Base-by-base conservation (phyloP, 1,140 invertebrate species). In the Dreissena polymorpha region DNA sequence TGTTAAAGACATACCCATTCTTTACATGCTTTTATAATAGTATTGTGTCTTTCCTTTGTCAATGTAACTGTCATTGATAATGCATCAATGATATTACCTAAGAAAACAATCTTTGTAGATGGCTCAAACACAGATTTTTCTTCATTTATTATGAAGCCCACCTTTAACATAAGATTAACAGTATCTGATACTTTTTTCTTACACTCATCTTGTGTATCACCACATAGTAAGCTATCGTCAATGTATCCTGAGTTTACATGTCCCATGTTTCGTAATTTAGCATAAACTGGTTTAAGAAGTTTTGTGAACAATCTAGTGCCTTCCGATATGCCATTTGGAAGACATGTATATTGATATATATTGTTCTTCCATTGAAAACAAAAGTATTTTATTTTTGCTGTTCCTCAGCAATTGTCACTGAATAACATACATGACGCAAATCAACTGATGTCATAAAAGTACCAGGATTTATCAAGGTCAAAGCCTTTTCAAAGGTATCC, bases 151-250 rank as follows among this genome's bases (percentile, higher is more conserved):
- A 83, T 49, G 83, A 86, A 88, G 21, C 83, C 86, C 13, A 85
- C 25, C 14, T 74, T 39, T 55, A n/a, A n/a, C n/a, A n/a, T n/a
- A n/a, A n/a, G n/a, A n/a, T n/a, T n/a, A n/a, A n/a, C n/a, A n/a
- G n/a, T n/a, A n/a, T n/a, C n/a, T n/a, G n/a, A n/a, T n/a, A n/a
- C n/a, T n/a, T n/a, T n/a, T n/a, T n/a, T n/a, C n/a, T n/a, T n/a
- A n/a, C n/a, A n/a, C n/a, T n/a, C n/a, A n/a, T n/a, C n/a, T n/a
- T n/a, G n/a, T n/a, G n/a, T n/a, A n/a, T n/a, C n/a, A n/a, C n/a
- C n/a, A n/a, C n/a, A n/a, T n/a, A n/a, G n/a, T n/a, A n/a, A n/a
- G 21, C 65, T 70, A 21, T 86, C 85, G 78, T 85, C 85, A 70
- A 86, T 85, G 55, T 74, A 86, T 8, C 75, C 70, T n/a, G 77